Evolutionary conservation across 2,113 vertebrate species (phyloP).

Genomic region (Onychostruthus taczanowskii): DNA sequence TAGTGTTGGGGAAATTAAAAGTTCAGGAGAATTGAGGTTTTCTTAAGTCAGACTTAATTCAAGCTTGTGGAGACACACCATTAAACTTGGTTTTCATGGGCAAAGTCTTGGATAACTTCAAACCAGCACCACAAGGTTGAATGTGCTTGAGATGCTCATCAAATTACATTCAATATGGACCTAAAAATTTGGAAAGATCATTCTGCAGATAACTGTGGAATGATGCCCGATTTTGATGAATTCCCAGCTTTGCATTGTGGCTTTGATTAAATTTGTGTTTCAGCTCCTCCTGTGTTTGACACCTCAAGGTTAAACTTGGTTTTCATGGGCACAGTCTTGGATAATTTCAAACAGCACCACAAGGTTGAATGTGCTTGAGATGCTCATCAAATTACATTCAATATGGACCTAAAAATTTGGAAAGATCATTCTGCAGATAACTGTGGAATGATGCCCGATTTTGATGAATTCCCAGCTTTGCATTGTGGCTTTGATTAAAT

Average conservation of each 20-base stretch:
- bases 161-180: background rate
- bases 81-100: background rate
- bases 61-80: fast-evolving
- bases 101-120: background rate
- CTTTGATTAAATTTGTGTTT: background rate
- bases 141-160: background rate
- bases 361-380: background rate
- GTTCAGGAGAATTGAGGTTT: background rate
- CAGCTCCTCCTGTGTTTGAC: background rate
- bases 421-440: background rate
- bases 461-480: background rate
- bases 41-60: background rate
- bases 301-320: background rate
- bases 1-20: background rate
- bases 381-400: background rate
- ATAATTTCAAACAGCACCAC: background rate
- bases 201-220: background rate
- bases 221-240: background rate
- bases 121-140: background rate
- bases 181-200: background rate
- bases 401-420: background rate
- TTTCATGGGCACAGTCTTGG: background rate
- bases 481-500: background rate
- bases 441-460: background rate
- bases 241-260: fast-evolving